phyloP scores from a whole-genome alignment of 2,797 vertebrate species.

The Ibycter americanus region DNA sequence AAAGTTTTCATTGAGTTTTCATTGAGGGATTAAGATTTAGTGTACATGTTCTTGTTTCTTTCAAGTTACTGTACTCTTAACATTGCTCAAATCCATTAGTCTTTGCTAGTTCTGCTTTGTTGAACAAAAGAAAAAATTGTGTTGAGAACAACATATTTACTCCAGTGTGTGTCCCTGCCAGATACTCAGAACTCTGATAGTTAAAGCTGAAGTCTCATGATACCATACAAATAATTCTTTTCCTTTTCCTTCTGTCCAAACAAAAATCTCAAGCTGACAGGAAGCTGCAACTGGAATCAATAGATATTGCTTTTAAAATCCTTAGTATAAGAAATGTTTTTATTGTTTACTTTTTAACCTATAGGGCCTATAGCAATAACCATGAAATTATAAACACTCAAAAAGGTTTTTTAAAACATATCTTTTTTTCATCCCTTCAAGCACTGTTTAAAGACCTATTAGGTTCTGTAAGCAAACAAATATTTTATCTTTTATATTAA shows the following conservation, averaged over 20 bases:
- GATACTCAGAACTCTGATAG: background rate
- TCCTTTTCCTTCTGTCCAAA: background rate
- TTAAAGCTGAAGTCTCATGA: background rate
- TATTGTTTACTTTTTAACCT: background rate
- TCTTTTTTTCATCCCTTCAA: background rate
- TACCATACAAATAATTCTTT: background rate
- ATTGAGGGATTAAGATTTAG: slow-evolving; percentile 11
- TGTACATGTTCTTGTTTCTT: slow-evolving; percentile 17
- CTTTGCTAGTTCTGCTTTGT: background rate
- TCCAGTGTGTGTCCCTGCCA: background rate
- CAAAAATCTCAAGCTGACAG: background rate
- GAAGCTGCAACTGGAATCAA: background rate
- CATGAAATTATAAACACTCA: background rate
- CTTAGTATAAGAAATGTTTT: background rate
- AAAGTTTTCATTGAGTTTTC: slow-evolving; percentile 5
- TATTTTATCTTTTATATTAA: background rate
- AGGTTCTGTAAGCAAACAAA: background rate
- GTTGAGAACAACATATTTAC: background rate
- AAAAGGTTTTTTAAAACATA: background rate
- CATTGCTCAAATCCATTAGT: background rate
- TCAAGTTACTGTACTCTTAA: background rate
- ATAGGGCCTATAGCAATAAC: background rate
- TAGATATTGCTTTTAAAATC: background rate
- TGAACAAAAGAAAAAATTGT: background rate
- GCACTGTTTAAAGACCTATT: background rate